These are phyloP conservation scores for Petrocephalus zakoni DNA, from an alignment of 2,113 vertebrate genomes.

Conservation along the genomic window DNA sequence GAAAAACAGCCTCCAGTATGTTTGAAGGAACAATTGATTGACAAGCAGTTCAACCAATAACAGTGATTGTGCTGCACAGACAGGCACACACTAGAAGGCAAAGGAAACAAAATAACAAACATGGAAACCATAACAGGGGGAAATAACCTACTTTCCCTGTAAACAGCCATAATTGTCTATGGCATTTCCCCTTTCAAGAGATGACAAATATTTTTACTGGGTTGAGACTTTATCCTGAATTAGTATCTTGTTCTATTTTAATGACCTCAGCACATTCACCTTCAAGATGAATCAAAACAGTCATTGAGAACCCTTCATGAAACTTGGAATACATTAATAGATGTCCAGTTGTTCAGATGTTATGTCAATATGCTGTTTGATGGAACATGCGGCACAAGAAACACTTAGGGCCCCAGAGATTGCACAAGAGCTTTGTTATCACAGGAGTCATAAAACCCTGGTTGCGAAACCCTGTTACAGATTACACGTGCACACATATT, in stretches of 20 bases:
- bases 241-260: background rate
- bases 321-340: background rate
- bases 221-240: background rate
- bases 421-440: background rate
- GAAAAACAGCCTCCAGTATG: background rate
- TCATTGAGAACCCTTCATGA: background rate
- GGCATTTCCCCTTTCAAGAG: background rate
- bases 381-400: background rate
- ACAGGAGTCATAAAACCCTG: background rate
- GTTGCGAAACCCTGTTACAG: background rate
- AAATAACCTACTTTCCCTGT: background rate
- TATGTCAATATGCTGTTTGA: background rate
- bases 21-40: background rate
- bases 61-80: background rate
- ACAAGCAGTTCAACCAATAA: background rate
- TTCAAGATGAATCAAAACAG: background rate
- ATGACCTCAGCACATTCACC: background rate
- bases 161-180: background rate
- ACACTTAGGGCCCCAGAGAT: background rate
- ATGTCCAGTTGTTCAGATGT: background rate
- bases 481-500: background rate
- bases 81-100: too few species aligned
- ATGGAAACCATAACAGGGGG: background rate
- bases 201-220: background rate
- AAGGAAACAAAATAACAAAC: background rate